Percentiles rank a stretch among this genome's conserved stretches.
phyloP scores from a whole-genome alignment of 1,140 invertebrate genomes.

The Chelonus insularis region DNA sequence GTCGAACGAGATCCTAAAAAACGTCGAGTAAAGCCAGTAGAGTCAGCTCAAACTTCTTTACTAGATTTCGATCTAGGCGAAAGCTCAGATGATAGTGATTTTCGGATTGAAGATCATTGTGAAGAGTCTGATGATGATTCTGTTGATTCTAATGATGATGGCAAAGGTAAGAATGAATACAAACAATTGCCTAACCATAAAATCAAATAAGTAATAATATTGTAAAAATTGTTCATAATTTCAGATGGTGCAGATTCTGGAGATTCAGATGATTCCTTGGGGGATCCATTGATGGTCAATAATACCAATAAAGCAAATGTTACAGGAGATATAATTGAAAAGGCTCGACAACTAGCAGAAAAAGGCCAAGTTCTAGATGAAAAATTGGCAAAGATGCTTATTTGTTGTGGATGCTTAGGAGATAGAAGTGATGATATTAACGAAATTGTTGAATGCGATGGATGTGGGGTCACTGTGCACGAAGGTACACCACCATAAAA shows the following conservation, averaged over 20 bases:
- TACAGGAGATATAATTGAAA: conserved; percentile 61
- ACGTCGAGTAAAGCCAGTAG: conserved; percentile 82
- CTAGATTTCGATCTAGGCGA: conserved; percentile 86
- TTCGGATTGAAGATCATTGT: conserved; percentile 85
- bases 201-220: background rate
- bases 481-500: too few species aligned
- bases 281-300: conserved; percentile 59
- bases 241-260: conserved; percentile 56
- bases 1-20: conserved; percentile 84
- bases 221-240: background rate
- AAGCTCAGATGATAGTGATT: conserved; percentile 95
- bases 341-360: conserved; percentile 57
- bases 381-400: conserved; percentile 64
- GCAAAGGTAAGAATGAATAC: conserved; percentile 40
- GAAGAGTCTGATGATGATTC: conserved; percentile 75
- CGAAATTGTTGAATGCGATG: conserved; percentile 96
- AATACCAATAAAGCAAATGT: conserved; percentile 59
- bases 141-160: conserved; percentile 59
- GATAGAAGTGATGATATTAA: conserved; percentile 90
- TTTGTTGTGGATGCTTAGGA: conserved; percentile 92
- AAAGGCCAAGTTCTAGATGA: conserved; percentile 51
- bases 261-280: conserved; percentile 60
- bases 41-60: conserved; percentile 69
- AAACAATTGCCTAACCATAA: too few species aligned
- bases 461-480: conserved; percentile 93